Evolutionary conservation across 2,797 vertebrate genomes (phyloP), one percentile per base, ranked within the genome.

Genomic region (Cyprinella venusta): DNA sequence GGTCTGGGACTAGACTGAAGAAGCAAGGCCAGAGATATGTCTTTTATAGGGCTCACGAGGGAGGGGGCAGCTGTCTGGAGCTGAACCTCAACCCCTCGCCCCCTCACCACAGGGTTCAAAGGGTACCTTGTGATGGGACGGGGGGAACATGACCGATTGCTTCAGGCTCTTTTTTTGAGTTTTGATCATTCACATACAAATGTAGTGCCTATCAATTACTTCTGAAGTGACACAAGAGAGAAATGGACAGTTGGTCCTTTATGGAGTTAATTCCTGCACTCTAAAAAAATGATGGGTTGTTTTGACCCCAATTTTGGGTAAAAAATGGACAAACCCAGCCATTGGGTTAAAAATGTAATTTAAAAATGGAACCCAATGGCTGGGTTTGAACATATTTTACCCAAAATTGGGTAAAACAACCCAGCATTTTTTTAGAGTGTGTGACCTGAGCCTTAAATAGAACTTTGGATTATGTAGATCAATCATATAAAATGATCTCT

Each of bases 1-100:
- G 87, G 59, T 90, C 91, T 89, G 1, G 75, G 59, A 70, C 70
- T 90, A 92, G 92, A 95, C 93, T 95, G 94, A 90, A 48, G n/a
- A 83, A 89, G 80, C 79, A 71, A 61, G 83, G 72, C 38, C 9
- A 67, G 36, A 86, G 84, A 79, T 56, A 38, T 86, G 18, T 71
- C 88, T 93, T 93, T 92, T 93, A 91, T 94, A 93, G 81, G 68
- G 86, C 6, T 61, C 9, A 24, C 85, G 65, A 65, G 68, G 76
- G 85, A 13, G 4, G 2, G 38, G 65, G 63, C 16, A 4, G n/a
- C 48, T 24, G 67, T 74, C 67, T 42, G 40, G 88, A 88, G 79
- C 24, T 88, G 80, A 85, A 89, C 89, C 86, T 90, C 87, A 89
- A 81, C 88, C 90, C 84, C 82, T 38, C 76, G 15, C 69, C 59